Conservation (phyloP, 2,113 vertebrate species). For the Cebidichthys violaceus region DNA sequence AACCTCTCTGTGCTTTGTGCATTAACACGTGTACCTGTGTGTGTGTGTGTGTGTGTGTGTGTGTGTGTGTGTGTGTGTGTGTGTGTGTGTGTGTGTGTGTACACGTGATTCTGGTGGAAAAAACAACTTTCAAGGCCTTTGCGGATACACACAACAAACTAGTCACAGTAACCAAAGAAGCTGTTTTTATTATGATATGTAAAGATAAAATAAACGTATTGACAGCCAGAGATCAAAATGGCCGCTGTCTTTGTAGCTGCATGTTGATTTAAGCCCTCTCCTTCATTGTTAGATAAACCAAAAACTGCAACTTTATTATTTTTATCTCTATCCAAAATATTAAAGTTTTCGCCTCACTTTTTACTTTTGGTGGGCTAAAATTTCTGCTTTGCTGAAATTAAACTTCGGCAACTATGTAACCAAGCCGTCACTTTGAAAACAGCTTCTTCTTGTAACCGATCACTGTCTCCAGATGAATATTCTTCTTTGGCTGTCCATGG, state of each 20-base stretch:
- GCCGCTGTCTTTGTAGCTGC: background rate
- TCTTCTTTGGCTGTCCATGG: background rate
- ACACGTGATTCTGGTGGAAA: background rate
- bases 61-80: too few species aligned
- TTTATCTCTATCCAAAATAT: background rate
- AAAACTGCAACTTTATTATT: background rate
- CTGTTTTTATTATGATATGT: background rate
- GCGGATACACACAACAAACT: background rate
- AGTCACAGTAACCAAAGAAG: background rate
- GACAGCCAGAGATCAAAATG: background rate
- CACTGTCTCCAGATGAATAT: background rate
- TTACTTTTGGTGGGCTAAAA: background rate
- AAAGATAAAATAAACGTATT: background rate
- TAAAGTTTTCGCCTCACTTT: background rate
- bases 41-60: background rate
- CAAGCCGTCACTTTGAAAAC: background rate
- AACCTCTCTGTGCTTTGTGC: background rate
- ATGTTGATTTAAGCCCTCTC: background rate
- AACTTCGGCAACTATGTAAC: background rate
- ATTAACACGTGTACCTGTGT: background rate
- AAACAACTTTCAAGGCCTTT: background rate
- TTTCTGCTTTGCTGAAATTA: background rate
- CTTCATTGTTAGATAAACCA: conserved; percentile 8
- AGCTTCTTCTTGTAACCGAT: background rate
- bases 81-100: too few species aligned